phyloP scores from a whole-genome alignment of 1,140 invertebrate genomes.

The Gryon sp. region DNA sequence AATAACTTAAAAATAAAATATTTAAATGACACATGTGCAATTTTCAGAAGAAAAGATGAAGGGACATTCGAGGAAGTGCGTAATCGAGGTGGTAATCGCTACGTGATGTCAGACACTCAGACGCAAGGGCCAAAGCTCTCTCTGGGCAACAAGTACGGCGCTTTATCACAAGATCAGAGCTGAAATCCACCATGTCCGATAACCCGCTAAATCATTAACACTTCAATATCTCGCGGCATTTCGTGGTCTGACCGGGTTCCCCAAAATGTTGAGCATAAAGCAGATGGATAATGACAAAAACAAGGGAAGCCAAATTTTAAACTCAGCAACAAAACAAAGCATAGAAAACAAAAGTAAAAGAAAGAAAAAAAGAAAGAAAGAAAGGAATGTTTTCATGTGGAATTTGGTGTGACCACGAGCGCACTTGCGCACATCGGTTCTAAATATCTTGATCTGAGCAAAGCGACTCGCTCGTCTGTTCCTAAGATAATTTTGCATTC shows the following conservation, averaged over 20 bases:
- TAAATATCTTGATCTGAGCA: constrained; percentile 12
- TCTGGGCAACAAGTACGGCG: constrained; percentile 82
- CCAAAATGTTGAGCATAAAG: no score
- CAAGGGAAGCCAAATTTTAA: background rate
- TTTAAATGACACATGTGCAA: background rate
- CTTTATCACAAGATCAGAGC: constrained; percentile 79
- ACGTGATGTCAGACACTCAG: constrained; percentile 70
- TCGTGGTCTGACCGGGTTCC: constrained; percentile 73
- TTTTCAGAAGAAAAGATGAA: constrained; percentile 80
- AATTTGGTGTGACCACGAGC: constrained; percentile 28
- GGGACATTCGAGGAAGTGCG: constrained; percentile 82
- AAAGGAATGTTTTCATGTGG: constrained; percentile 10
- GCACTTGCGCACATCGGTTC: constrained; percentile 29
- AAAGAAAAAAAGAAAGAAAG: background rate
- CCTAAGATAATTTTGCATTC: constrained; percentile 34
- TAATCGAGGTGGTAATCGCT: constrained; percentile 75
- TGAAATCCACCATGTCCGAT: constrained; percentile 71
- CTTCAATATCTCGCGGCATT: constrained; percentile 74
- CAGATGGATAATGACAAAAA: background rate
- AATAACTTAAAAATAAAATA: no score
- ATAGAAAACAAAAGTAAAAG: background rate
- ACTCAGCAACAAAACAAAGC: background rate
- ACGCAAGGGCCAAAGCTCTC: constrained; percentile 79
- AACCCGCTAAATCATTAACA: constrained; percentile 71
- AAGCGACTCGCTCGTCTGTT: constrained; percentile 19